Evolutionary conservation across 1,140 invertebrate genomes (phyloP).

Genomic region (Panulirus ornatus): DNA sequence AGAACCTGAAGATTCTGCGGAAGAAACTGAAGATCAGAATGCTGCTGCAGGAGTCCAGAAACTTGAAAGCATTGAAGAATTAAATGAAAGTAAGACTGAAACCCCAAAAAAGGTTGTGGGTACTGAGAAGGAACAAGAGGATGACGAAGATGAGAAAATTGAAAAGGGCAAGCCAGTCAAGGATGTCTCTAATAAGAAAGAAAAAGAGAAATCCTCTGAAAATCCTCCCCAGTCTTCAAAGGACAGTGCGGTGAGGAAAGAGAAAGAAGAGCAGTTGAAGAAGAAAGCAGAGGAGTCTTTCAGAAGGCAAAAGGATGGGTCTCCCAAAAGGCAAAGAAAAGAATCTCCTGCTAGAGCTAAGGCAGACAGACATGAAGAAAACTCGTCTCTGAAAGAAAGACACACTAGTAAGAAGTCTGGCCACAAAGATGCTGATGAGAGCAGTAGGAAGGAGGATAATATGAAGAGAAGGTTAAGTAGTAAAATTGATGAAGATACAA

Average conservation of each 20-base stretch:
- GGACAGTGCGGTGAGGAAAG: background rate
- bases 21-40: background rate
- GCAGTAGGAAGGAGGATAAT: background rate
- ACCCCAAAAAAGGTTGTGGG: conserved; percentile 9
- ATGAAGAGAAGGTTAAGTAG: background rate
- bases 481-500: background rate
- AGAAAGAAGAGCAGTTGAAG: background rate
- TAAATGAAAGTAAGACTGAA: conserved; percentile 34
- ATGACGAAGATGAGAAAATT: background rate
- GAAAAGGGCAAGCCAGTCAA: background rate
- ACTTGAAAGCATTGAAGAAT: conserved; percentile 32
- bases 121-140: background rate
- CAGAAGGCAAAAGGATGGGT: background rate
- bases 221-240: background rate
- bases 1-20: conserved; percentile 23
- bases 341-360: background rate
- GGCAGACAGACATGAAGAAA: background rate
- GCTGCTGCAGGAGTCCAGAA: background rate
- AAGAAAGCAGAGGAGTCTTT: background rate
- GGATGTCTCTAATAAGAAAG: background rate
- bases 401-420: background rate
- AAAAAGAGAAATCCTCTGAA: background rate
- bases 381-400: background rate
- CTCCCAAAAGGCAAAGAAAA: background rate
- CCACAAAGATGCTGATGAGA: background rate